Conservation (phyloP, 2,797 vertebrate genomes). For the Vespertilio murinus region DNA sequence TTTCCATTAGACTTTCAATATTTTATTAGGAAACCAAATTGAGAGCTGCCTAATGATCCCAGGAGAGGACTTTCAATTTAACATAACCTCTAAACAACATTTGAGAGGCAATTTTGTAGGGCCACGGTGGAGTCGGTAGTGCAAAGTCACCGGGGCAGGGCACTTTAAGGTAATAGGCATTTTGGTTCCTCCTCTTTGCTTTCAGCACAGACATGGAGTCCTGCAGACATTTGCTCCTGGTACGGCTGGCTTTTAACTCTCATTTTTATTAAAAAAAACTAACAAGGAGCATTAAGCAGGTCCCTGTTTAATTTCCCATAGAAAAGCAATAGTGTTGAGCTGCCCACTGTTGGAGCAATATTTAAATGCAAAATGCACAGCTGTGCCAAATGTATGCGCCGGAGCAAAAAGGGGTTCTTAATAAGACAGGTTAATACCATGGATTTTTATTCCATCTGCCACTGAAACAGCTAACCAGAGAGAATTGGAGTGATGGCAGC, state of each 20-base stretch:
- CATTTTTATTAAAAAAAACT: constrained; percentile 79
- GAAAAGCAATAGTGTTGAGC: constrained; percentile 74
- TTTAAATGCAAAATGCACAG: constrained; percentile 76
- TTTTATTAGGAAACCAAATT: constrained; percentile 81
- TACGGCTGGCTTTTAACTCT: constrained; percentile 65
- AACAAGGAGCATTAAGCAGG: constrained; percentile 79
- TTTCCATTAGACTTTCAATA: constrained; percentile 76
- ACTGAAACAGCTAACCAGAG: constrained; percentile 70
- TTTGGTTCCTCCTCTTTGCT: constrained; percentile 74
- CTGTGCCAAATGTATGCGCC: constrained; percentile 65
- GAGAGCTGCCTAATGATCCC: constrained; percentile 82
- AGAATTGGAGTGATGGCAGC: constrained; percentile 10
- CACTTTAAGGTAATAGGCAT: constrained; percentile 69
- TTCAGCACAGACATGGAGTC: constrained; percentile 71
- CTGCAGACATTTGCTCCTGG: constrained; percentile 64
- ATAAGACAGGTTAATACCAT: constrained; percentile 75
- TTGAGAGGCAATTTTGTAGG: constrained; percentile 67
- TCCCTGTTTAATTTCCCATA: constrained; percentile 78
- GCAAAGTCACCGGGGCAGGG: constrained; percentile 4
- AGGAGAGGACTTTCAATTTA: constrained; percentile 79
- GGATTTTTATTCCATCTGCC: constrained; percentile 76
- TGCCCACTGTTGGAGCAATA: constrained; percentile 68
- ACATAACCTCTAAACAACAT: constrained; percentile 78
- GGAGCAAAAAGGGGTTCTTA: constrained; percentile 62
- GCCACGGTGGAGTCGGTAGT: constrained; percentile 61